Evolutionary conservation across 2,888 invertebrate genomes (phyloP).

Genomic region (Eledona agricola): DNA sequence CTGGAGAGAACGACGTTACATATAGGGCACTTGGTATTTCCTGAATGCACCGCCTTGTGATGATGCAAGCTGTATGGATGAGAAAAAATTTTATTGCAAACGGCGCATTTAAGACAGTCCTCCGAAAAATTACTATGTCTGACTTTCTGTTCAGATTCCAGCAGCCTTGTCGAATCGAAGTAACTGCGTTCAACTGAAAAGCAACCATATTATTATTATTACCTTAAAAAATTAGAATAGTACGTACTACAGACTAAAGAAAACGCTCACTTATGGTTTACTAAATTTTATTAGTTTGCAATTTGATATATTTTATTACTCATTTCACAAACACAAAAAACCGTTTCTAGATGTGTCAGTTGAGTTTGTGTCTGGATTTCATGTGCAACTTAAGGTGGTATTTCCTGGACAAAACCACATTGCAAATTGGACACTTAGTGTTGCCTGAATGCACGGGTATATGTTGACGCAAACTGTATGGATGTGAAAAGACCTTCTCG

Average conservation of each 20-base stretch:
- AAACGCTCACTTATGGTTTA: no score
- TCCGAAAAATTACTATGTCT: slow-evolving; percentile 28
- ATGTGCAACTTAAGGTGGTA: slow-evolving; percentile 52
- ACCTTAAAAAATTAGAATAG: no score
- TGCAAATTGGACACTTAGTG: slow-evolving; percentile 64
- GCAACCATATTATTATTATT: no score
- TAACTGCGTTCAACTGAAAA: slow-evolving; percentile 25
- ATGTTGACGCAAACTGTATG: slow-evolving; percentile 64
- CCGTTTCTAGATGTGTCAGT: slow-evolving; percentile 7
- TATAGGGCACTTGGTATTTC: slow-evolving; percentile 32
- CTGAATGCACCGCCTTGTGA: slow-evolving; percentile 36
- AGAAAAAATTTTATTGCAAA: slow-evolving; percentile 31
- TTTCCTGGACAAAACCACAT: slow-evolving; percentile 63
- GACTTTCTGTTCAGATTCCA: slow-evolving; percentile 18
- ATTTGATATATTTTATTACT: not conserved
- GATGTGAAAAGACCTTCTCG: slow-evolving; percentile 53
- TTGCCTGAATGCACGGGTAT: slow-evolving; percentile 65
- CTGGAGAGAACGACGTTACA: slow-evolving; percentile 31
- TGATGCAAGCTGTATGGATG: slow-evolving; percentile 39
- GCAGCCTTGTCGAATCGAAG: slow-evolving; percentile 4
- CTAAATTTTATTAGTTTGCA: no score
- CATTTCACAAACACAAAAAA: slow-evolving; percentile 1
- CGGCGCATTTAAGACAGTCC: slow-evolving; percentile 23
- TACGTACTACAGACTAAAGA: no score
- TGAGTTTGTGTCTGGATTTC: slow-evolving; percentile 40